Conservation (phyloP, 2,888 invertebrate species). For the Brachypterus glaber region DNA sequence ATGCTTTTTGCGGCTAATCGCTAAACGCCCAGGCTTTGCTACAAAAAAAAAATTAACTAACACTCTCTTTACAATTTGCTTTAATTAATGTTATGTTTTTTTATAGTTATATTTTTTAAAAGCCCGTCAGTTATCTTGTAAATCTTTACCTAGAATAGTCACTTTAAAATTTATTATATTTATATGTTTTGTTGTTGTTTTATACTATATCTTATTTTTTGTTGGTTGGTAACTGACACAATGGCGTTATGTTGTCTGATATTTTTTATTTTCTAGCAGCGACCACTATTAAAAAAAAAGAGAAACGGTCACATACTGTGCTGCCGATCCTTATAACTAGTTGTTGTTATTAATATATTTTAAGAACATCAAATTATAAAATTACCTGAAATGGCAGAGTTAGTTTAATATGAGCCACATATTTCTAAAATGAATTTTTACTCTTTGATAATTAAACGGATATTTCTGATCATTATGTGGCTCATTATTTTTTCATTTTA, state of each 20-base stretch:
- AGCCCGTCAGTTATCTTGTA: slow-evolving; percentile 34
- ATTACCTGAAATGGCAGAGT: slow-evolving; percentile 39
- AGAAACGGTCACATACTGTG: slow-evolving; percentile 20
- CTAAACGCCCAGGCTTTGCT: slow-evolving; percentile 34
- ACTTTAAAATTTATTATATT: too few relatives aligned
- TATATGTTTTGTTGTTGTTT: slow-evolving; percentile 35
- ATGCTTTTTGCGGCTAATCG: slow-evolving; percentile 32
- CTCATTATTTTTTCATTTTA: slow-evolving; percentile 46
- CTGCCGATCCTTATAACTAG: slow-evolving; percentile 37
- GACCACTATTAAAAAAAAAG: slow-evolving; percentile 9
- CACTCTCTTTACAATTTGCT: slow-evolving; percentile 29
- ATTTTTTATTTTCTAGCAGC: slow-evolving; percentile 32
- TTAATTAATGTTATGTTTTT: slow-evolving; percentile 30
- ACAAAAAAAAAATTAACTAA: slow-evolving; percentile 32
- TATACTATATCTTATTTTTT: slow-evolving; percentile 28
- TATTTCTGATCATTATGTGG: slow-evolving; percentile 38
- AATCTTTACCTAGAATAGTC: slow-evolving; percentile 18
- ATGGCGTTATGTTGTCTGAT: slow-evolving; percentile 28
- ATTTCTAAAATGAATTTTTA: slow-evolving; percentile 31
- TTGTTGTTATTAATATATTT: slow-evolving; percentile 42
- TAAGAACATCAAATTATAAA: slow-evolving; percentile 35
- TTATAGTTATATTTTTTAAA: slow-evolving; percentile 30
- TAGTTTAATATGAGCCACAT: slow-evolving; percentile 35
- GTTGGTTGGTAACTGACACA: slow-evolving; percentile 30
- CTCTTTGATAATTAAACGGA: slow-evolving; percentile 19